Evolutionary conservation across 2,888 invertebrate genomes (phyloP).

Genomic region (Crossocerus cetratus): DNA sequence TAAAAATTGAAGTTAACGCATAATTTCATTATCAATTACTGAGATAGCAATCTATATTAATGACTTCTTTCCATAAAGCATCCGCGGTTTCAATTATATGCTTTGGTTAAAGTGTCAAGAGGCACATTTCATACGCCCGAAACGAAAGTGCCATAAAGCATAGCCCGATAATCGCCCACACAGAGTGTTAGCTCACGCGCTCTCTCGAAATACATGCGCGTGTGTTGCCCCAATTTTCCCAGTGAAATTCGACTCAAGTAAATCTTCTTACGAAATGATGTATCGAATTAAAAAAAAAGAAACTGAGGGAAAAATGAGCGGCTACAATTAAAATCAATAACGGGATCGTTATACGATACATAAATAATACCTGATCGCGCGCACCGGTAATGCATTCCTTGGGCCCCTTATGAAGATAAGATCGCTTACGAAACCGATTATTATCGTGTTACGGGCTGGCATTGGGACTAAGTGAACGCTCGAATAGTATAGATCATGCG

Average conservation of each 20-base stretch:
- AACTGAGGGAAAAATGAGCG: constrained; percentile 2
- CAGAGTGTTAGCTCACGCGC: too few relatives aligned
- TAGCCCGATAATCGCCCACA: neutral
- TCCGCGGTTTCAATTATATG: too few relatives aligned
- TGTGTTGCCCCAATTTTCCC: neutral
- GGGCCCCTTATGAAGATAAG: too few relatives aligned
- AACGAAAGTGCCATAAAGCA: neutral
- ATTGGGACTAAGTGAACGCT: neutral
- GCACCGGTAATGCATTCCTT: too few relatives aligned
- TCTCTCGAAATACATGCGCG: neutral
- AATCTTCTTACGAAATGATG: neutral
- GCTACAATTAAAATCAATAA: constrained; percentile 31
- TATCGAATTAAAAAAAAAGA: too few relatives aligned
- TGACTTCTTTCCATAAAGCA: too few relatives aligned
- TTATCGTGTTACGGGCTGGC: neutral
- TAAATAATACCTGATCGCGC: too few relatives aligned
- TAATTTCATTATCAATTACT: too few relatives aligned
- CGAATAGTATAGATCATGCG: too few relatives aligned
- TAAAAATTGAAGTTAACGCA: too few relatives aligned
- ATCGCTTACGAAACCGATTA: constrained; percentile 7
- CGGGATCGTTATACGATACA: constrained; percentile 12
- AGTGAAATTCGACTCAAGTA: constrained; percentile 7
- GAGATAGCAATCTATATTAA: too few relatives aligned
- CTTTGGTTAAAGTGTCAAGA: neutral
- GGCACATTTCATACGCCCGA: neutral